A percentile compares a stretch with the other conserved stretches of the same genome.
phyloP scores from a whole-genome alignment of 2,113 vertebrate species.

The Crotalus tigris region DNA sequence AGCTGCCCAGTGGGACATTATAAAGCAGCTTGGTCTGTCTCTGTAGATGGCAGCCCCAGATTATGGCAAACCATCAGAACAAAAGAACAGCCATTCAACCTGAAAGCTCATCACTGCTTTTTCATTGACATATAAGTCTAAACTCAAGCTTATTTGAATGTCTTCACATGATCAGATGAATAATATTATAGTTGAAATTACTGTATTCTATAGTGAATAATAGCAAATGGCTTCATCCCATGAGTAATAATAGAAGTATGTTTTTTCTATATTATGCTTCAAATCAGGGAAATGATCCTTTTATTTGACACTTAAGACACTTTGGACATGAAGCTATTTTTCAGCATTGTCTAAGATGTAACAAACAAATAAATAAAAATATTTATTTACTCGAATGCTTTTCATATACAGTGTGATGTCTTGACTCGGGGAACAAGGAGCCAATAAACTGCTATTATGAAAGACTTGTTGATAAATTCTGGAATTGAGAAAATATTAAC shows the following conservation, averaged over 20 bases:
- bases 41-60: too few relatives aligned
- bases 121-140: not conserved
- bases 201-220: not conserved
- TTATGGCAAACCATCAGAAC: too few relatives aligned
- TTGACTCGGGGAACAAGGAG: not conserved
- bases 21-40: not conserved
- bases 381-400: not conserved
- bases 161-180: not conserved
- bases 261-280: not conserved
- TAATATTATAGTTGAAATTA: not conserved
- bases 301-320: not conserved
- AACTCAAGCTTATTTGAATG: not conserved
- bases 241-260: not conserved
- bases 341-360: not conserved
- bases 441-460: not conserved
- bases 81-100: too few relatives aligned
- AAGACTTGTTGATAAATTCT: not conserved
- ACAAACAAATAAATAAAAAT: not conserved
- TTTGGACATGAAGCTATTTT: not conserved
- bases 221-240: not conserved
- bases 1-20: not conserved
- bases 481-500: not conserved
- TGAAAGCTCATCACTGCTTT: too few relatives aligned
- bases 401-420: not conserved
- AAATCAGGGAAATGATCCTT: not conserved